Evolutionary conservation across 2,888 invertebrate species (phyloP).

Genomic region (Oeneis ivallda): DNA sequence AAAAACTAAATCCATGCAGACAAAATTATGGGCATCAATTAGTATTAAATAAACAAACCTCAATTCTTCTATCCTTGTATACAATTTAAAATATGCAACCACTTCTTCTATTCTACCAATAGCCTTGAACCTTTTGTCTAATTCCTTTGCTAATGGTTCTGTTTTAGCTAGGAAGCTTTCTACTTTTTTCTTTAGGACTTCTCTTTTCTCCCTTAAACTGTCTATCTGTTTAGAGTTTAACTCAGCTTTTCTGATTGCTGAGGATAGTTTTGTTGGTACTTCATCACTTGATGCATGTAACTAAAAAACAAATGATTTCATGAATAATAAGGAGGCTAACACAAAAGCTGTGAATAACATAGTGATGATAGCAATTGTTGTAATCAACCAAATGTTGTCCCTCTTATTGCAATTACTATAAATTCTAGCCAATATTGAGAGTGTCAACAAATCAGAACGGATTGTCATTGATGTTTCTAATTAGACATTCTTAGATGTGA

Average conservation of each 20-base stretch:
- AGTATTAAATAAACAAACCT: constrained; percentile 71
- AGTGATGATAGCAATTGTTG: too few species aligned
- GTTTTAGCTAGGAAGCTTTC: constrained; percentile 64
- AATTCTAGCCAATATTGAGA: too few species aligned
- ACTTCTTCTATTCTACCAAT: constrained; percentile 80
- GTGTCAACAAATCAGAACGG: too few species aligned
- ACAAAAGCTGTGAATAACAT: too few species aligned
- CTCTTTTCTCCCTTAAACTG: constrained; percentile 72
- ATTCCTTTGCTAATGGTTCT: constrained; percentile 67
- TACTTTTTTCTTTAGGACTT: constrained; percentile 63
- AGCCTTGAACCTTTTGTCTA: constrained; percentile 70
- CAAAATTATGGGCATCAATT: too few species aligned
- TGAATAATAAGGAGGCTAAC: background rate
- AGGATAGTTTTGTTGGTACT: constrained; percentile 83
- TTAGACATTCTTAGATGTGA: too few species aligned
- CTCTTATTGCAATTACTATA: too few species aligned
- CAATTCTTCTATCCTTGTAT: constrained; percentile 86
- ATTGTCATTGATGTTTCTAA: too few species aligned
- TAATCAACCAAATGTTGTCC: too few species aligned
- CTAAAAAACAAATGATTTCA: constrained; percentile 60
- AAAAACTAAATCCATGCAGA: too few species aligned
- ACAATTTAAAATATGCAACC: constrained; percentile 85
- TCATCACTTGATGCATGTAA: constrained; percentile 83
- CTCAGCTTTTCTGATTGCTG: constrained; percentile 84
- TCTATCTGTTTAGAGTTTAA: constrained; percentile 75